Evolutionary conservation across 2,888 invertebrate species (phyloP).

Genomic region (Noctua pronuba): DNA sequence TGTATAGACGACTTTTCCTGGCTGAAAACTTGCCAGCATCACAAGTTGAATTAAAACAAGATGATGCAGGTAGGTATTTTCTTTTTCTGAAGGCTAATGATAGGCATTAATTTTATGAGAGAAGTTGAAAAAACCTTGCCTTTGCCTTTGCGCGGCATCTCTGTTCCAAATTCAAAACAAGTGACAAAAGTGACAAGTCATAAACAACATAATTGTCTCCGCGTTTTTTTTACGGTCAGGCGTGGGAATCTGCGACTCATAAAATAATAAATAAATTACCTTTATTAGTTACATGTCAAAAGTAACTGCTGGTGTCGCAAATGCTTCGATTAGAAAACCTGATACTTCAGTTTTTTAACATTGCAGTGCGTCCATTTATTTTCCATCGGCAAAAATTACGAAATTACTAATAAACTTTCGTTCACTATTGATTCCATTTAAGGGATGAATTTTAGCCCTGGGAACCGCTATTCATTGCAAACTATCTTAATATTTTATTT

Average conservation of each 20-base stretch:
- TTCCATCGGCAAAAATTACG: too few relatives aligned
- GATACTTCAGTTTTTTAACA: background rate
- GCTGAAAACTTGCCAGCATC: background rate
- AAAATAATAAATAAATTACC: constrained; percentile 33
- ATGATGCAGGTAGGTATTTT: background rate
- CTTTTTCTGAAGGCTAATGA: background rate
- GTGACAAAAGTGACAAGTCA: constrained; percentile 45
- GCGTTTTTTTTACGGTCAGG: constrained; percentile 20
- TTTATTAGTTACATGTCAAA: constrained; percentile 7
- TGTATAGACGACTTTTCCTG: too few relatives aligned
- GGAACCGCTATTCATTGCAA: background rate
- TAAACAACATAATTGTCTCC: constrained; percentile 46
- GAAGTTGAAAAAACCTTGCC: background rate
- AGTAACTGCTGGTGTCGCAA: background rate
- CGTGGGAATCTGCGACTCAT: constrained; percentile 39
- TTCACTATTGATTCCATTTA: background rate
- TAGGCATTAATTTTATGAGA: background rate
- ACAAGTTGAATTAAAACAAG: too few relatives aligned
- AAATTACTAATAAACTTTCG: background rate
- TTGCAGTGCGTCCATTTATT: background rate
- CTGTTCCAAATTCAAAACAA: constrained; percentile 36
- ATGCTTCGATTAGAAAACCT: background rate
- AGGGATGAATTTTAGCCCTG: background rate
- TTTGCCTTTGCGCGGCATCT: background rate
- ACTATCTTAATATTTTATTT: background rate